These are phyloP conservation scores for Phytoseiulus persimilis DNA, from an alignment of 2,888 invertebrate genomes.

Conservation along the genomic window DNA sequence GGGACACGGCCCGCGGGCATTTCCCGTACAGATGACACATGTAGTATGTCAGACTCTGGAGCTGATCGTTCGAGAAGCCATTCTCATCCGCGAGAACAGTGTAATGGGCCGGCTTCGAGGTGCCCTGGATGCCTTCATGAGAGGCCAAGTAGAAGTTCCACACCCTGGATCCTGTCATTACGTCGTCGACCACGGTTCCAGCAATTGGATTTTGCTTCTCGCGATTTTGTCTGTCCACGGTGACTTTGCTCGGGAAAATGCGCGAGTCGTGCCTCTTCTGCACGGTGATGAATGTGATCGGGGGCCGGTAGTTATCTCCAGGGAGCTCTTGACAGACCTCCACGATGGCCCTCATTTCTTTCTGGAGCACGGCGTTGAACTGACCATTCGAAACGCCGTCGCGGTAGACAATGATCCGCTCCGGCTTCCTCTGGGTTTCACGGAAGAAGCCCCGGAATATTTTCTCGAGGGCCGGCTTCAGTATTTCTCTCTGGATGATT, in stretches of 20 bases:
- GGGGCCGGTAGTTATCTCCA: constrained; percentile 59
- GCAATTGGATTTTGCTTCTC: constrained; percentile 63
- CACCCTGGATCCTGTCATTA: constrained; percentile 73
- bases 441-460: constrained; percentile 59
- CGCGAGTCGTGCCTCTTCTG: constrained; percentile 94
- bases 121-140: constrained; percentile 54
- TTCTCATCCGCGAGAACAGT: constrained; percentile 46
- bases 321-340: constrained; percentile 59
- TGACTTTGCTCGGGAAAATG: constrained; percentile 43
- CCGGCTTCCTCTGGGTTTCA: constrained; percentile 52
- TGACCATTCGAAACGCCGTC: constrained; percentile 82
- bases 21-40: constrained; percentile 47
- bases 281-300: constrained; percentile 80
- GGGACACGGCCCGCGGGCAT: constrained; percentile 47
- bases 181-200: constrained; percentile 75
- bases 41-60: constrained; percentile 45
- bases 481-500: neutral
- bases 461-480: constrained; percentile 51
- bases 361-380: constrained; percentile 54
- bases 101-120: constrained; percentile 43
- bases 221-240: constrained; percentile 44
- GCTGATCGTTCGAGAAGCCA: constrained; percentile 44
- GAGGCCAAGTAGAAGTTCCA: constrained; percentile 77
- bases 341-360: neutral
- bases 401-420: constrained; percentile 61